Conservation (phyloP, 2,888 invertebrate species). For the Cerceris ruficornis region DNA sequence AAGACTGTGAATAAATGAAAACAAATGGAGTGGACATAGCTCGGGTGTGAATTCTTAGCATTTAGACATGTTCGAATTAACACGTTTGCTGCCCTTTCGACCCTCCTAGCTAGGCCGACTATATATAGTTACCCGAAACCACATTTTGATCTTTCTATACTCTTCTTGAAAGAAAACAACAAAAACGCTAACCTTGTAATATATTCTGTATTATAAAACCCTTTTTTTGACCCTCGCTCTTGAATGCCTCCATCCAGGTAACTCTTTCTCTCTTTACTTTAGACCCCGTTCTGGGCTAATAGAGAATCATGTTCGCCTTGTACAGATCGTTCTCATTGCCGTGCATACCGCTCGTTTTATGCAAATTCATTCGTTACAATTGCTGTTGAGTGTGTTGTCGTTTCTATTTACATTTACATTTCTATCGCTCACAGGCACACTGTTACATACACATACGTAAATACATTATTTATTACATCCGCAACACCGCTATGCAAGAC, state of each 20-base stretch:
- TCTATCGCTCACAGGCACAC: neutral
- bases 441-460: neutral
- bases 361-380: constrained; percentile 51
- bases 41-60: constrained; percentile 69
- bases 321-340: constrained; percentile 60
- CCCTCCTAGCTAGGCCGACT: constrained; percentile 74
- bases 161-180: constrained; percentile 63
- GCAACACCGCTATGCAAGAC: constrained; percentile 57
- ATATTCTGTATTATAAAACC: constrained; percentile 73
- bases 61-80: constrained; percentile 75
- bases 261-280: constrained; percentile 76
- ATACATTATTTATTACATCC: constrained; percentile 13
- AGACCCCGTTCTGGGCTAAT: constrained; percentile 69
- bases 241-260: constrained; percentile 77
- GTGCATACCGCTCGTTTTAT: constrained; percentile 50
- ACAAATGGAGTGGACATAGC: constrained; percentile 61
- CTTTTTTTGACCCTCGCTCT: constrained; percentile 74
- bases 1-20: neutral
- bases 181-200: constrained; percentile 71
- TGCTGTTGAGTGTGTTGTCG: constrained; percentile 59
- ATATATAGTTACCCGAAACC: constrained; percentile 67
- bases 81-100: constrained; percentile 75
- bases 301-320: constrained; percentile 61
- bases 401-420: constrained; percentile 33
- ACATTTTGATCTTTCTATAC: constrained; percentile 67